Evolutionary conservation across 2,797 vertebrate genomes (phyloP).

Genomic region (Anomalospiza imberbis): DNA sequence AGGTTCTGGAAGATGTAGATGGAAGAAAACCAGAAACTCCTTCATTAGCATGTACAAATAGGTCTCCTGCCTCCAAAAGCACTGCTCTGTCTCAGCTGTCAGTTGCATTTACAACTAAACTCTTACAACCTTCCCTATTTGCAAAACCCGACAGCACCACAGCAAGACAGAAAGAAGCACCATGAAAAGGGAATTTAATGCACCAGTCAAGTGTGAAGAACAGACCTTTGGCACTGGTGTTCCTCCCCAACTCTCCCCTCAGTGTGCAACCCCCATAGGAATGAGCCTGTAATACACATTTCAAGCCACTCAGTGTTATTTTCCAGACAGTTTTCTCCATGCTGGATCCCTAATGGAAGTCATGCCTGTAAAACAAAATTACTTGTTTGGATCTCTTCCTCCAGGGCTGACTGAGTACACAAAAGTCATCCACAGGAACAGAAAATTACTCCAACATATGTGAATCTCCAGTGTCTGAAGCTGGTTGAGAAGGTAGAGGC

Average conservation of each 20-base stretch:
- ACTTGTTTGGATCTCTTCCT: slow-evolving; percentile 41
- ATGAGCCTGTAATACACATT: not conserved
- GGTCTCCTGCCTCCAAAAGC: not conserved
- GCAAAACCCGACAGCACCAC: not conserved
- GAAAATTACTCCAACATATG: not conserved
- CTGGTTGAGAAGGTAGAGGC: not conserved
- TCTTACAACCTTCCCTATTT: not conserved
- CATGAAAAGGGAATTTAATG: not conserved
- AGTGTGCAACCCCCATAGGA: not conserved
- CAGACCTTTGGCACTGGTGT: slow-evolving; percentile 25
- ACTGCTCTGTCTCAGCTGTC: not conserved
- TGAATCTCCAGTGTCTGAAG: not conserved
- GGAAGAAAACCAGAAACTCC: not conserved
- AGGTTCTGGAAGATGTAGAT: not conserved
- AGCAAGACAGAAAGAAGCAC: not conserved
- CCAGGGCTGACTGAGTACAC: not conserved
- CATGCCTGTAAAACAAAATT: slow-evolving; percentile 50
- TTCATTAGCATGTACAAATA: not conserved
- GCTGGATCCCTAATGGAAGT: slow-evolving; percentile 33
- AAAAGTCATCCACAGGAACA: not conserved
- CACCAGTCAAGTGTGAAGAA: slow-evolving; percentile 1
- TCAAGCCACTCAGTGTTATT: slow-evolving; percentile 48
- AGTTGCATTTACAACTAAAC: not conserved
- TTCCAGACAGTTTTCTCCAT: slow-evolving; percentile 53
- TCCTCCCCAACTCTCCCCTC: not conserved